Evolutionary conservation across 2,888 invertebrate species (phyloP).

Genomic region (Diplazon laetatorius): DNA sequence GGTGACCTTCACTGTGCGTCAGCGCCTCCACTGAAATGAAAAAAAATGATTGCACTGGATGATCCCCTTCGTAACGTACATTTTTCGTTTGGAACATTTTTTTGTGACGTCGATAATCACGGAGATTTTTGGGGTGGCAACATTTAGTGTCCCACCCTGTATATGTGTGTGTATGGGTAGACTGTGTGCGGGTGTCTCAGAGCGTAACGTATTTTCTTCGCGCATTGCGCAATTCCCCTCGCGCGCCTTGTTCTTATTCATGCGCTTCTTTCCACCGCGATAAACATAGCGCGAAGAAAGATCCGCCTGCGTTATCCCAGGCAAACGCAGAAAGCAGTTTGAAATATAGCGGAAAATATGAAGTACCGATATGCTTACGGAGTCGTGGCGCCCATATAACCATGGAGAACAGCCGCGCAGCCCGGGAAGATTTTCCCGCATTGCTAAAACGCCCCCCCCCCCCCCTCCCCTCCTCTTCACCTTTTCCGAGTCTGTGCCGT

Average conservation of each 20-base stretch:
- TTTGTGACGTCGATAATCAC: too few species aligned
- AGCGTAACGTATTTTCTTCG: constrained; percentile 36
- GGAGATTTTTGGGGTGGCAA: too few species aligned
- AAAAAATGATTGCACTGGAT: too few species aligned
- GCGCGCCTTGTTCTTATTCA: constrained; percentile 39
- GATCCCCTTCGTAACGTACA: too few species aligned
- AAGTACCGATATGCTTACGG: constrained; percentile 59
- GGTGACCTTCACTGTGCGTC: too few species aligned
- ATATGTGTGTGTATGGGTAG: too few species aligned
- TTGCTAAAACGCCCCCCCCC: constrained; percentile 1
- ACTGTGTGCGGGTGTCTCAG: constrained; percentile 15
- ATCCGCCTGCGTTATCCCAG: constrained; percentile 21
- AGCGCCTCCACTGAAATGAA: too few species aligned
- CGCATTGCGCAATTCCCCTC: constrained; percentile 46
- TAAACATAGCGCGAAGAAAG: not conserved
- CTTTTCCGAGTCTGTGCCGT: too few species aligned
- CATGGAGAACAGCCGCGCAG: constrained; percentile 15
- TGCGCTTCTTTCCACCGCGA: constrained; percentile 40
- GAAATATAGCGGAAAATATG: constrained; percentile 46
- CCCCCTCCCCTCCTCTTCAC: too few species aligned
- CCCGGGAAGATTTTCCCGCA: constrained; percentile 23
- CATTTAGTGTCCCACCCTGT: too few species aligned
- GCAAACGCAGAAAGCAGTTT: not conserved
- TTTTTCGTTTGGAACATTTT: too few species aligned
- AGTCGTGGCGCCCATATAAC: not conserved